A percentile compares a stretch with the other conserved stretches of the same genome.
These are phyloP conservation scores for Microtus ochrogaster DNA, from an alignment of 2,113 vertebrate genomes.

Conservation along the genomic window DNA sequence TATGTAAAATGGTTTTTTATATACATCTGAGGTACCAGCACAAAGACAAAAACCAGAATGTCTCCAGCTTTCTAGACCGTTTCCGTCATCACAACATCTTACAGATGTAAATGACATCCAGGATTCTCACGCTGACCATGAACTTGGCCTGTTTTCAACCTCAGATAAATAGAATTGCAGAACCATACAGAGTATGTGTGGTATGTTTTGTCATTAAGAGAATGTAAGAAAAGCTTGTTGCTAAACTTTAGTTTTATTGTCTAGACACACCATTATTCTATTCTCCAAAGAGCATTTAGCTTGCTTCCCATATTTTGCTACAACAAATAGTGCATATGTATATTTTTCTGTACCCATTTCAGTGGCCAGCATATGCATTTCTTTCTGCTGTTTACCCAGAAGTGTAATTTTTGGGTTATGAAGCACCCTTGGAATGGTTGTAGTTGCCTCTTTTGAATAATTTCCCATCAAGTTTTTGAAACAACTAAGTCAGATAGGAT, in stretches of 20 bases:
- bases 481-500: neutral
- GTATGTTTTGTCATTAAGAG: neutral
- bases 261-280: neutral
- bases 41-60: neutral
- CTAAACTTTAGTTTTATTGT: slow-evolving; percentile 23
- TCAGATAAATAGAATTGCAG: neutral
- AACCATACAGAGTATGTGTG: neutral
- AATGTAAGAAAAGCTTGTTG: neutral
- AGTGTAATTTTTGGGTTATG: neutral
- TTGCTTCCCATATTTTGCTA: neutral
- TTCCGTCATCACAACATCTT: neutral
- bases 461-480: neutral
- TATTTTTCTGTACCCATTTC: neutral
- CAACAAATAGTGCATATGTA: neutral
- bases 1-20: too few relatives aligned
- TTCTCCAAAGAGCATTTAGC: neutral
- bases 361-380: neutral
- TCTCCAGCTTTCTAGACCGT: neutral
- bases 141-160: neutral
- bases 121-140: neutral
- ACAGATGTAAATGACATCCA: neutral
- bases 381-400: neutral
- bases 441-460: neutral
- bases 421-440: neutral
- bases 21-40: neutral